A percentile compares a stretch with the other conserved stretches of the same genome.
Evolutionary conservation across 2,113 vertebrate species (phyloP).

Genomic region (Cettia cetti): DNA sequence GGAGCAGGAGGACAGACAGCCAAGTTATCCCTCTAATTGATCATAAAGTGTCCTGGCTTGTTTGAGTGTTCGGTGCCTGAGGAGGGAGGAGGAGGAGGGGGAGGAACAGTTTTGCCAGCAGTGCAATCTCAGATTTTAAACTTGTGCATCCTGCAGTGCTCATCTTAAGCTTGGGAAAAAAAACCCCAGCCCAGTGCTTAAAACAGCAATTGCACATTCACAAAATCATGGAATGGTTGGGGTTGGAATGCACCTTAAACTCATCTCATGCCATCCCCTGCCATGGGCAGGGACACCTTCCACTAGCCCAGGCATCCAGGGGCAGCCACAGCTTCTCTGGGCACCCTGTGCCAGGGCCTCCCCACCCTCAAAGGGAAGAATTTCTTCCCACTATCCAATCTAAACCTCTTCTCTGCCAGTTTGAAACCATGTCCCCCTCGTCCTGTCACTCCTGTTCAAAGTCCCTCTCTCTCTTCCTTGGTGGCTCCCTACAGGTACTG

Average conservation of each 20-base stretch:
- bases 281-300: too few species aligned
- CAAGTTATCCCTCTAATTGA: conserved; percentile 3
- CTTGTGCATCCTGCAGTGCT: neutral
- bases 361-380: too few species aligned
- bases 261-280: too few species aligned
- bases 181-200: neutral
- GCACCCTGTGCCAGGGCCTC: too few species aligned
- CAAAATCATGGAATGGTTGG: neutral
- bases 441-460: neutral
- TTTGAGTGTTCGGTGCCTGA: neutral
- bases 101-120: neutral
- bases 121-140: neutral
- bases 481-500: neutral
- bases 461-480: too few species aligned
- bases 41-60: conserved; percentile 23
- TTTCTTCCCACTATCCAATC: too few species aligned
- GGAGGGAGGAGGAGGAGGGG: conserved; percentile 2
- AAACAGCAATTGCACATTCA: neutral
- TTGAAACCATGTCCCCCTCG: too few species aligned
- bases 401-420: too few species aligned
- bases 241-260: neutral
- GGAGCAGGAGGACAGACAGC: neutral
- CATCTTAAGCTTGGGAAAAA: neutral
- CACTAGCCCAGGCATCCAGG: too few species aligned
- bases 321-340: too few species aligned